Evolutionary conservation across 1,140 invertebrate species (phyloP).

Genomic region (Hycleus phaleratus): DNA sequence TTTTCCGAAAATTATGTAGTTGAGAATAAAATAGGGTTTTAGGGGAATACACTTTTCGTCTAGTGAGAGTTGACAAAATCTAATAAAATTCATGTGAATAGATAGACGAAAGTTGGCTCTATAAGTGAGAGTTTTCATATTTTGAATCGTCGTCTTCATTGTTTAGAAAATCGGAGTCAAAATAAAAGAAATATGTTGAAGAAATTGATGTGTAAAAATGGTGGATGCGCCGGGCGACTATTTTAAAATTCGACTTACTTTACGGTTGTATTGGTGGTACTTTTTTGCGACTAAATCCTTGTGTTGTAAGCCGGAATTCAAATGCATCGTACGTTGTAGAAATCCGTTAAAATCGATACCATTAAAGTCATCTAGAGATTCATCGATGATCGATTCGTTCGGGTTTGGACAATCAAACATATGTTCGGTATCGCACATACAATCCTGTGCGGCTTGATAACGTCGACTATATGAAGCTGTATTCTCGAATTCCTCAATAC

Average conservation of each 20-base stretch:
- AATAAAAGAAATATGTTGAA: too few species aligned
- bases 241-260: constrained; percentile 36
- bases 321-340: constrained; percentile 44
- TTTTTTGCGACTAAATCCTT: constrained; percentile 76
- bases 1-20: too few species aligned
- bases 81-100: too few species aligned
- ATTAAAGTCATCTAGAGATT: constrained; percentile 39
- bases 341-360: constrained; percentile 48
- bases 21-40: too few species aligned
- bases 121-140: too few species aligned
- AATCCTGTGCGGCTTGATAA: constrained; percentile 89
- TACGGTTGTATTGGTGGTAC: constrained; percentile 51
- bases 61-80: too few species aligned
- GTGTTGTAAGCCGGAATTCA: constrained; percentile 39
- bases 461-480: constrained; percentile 91
- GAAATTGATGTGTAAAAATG: constrained; percentile 1
- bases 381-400: constrained; percentile 34
- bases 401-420: constrained; percentile 85
- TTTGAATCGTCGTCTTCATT: too few species aligned
- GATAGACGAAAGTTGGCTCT: too few species aligned
- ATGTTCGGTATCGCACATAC: constrained; percentile 97
- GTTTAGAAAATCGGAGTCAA: too few species aligned
- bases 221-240: neutral
- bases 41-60: too few species aligned
- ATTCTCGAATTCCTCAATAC: constrained; percentile 80